These are phyloP conservation scores for Sweltsa coloradensis DNA, from an alignment of 1,140 invertebrate species.

Conservation along the genomic window DNA sequence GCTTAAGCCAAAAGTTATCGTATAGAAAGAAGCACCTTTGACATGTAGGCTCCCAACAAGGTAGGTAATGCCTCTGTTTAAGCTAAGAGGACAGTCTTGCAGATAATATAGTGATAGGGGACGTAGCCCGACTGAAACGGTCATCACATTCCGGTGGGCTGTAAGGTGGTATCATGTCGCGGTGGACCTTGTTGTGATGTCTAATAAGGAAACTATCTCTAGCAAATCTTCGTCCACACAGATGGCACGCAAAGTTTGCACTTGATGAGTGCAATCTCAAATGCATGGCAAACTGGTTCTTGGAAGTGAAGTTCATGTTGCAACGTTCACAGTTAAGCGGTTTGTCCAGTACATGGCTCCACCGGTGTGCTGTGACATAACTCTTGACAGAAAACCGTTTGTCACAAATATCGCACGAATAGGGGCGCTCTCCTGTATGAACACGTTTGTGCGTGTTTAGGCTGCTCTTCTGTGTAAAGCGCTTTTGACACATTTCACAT, in stretches of 20 bases:
- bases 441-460: conserved; percentile 24
- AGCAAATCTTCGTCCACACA: conserved; percentile 57
- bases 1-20: too few species aligned
- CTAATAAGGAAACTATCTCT: conserved; percentile 63
- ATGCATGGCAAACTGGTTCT: conserved; percentile 57
- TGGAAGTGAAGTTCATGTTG: conserved; percentile 55
- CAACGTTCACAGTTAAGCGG: conserved; percentile 57
- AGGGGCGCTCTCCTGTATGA: conserved; percentile 42
- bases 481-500: conserved; percentile 42
- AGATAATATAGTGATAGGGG: too few species aligned
- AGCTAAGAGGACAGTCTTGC: too few species aligned
- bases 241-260: conserved; percentile 54
- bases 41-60: too few species aligned
- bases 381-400: conserved; percentile 65
- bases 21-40: too few species aligned
- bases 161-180: too few species aligned
- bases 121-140: too few species aligned
- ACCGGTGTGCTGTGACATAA: conserved; percentile 61
- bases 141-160: too few species aligned
- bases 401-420: conserved; percentile 60
- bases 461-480: conserved; percentile 23
- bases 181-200: conserved; percentile 55
- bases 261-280: conserved; percentile 56
- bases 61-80: too few species aligned
- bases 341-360: conserved; percentile 62